These are phyloP conservation scores for Aphelocoma coerulescens DNA, from an alignment of 2,113 vertebrate species.

Conservation along the genomic window DNA sequence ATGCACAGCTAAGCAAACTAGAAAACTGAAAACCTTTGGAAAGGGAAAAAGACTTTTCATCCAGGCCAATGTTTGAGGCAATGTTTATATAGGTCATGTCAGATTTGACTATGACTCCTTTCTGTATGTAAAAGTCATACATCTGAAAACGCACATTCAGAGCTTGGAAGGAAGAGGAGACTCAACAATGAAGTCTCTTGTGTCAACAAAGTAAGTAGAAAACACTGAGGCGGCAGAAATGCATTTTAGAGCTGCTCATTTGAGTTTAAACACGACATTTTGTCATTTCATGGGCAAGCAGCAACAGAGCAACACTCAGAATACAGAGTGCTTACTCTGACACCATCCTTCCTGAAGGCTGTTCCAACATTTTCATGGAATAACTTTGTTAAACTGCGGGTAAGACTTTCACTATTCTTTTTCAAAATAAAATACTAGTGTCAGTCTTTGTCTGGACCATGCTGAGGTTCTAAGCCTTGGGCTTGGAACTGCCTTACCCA, in stretches of 20 bases:
- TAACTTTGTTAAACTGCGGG: not conserved
- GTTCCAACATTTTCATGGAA: not conserved
- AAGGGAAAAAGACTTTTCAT: not conserved
- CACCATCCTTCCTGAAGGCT: not conserved
- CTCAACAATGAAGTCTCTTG: not conserved
- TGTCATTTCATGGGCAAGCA: not conserved
- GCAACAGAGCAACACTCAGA: not conserved
- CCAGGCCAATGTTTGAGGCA: not conserved
- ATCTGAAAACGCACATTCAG: not conserved
- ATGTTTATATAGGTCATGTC: not conserved
- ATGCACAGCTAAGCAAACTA: not conserved
- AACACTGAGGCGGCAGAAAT: conserved; percentile 12
- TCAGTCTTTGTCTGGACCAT: not conserved
- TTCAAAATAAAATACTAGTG: not conserved
- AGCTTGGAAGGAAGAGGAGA: not conserved
- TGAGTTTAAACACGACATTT: not conserved
- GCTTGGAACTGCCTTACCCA: not conserved
- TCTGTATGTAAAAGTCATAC: not conserved
- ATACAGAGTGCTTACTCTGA: not conserved
- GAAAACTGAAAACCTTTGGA: not conserved
- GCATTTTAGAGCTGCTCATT: not conserved
- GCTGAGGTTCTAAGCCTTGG: not conserved
- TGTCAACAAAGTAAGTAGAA: not conserved
- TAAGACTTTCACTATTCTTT: not conserved
- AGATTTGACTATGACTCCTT: not conserved